Conservation (phyloP, 2,113 vertebrate genomes). For the Panurus biarmicus region DNA sequence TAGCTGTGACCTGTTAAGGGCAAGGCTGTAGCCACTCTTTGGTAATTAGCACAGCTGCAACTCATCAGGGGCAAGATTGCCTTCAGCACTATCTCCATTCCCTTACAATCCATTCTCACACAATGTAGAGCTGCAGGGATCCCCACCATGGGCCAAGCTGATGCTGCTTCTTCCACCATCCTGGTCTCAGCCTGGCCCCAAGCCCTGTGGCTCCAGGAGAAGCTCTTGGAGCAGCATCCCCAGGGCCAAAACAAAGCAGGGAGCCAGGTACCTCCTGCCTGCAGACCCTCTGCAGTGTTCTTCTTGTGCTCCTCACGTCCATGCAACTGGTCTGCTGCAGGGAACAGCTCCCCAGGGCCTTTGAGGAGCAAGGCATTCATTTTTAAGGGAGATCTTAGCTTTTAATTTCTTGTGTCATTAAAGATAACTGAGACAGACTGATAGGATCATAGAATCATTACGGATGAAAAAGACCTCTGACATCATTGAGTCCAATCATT, state of each 20-base stretch:
- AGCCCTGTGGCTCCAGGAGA: background rate
- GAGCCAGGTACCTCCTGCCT: rapidly evolving
- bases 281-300: rapidly evolving
- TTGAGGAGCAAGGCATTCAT: background rate
- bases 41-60: background rate
- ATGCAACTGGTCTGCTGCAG: background rate
- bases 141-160: rapidly evolving
- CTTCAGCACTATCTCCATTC: background rate
- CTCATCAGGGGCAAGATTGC: too few species aligned
- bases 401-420: background rate
- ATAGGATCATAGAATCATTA: background rate
- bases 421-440: background rate
- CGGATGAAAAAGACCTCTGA: background rate
- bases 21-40: background rate
- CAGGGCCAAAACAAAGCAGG: background rate
- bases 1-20: background rate
- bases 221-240: background rate
- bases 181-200: background rate
- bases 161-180: background rate
- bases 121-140: background rate
- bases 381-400: background rate
- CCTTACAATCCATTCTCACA: background rate
- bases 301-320: background rate
- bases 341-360: background rate
- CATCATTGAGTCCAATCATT: background rate